Conservation (phyloP, 2,797 vertebrate genomes). For the Pipistrellus pipistrellus region DNA sequence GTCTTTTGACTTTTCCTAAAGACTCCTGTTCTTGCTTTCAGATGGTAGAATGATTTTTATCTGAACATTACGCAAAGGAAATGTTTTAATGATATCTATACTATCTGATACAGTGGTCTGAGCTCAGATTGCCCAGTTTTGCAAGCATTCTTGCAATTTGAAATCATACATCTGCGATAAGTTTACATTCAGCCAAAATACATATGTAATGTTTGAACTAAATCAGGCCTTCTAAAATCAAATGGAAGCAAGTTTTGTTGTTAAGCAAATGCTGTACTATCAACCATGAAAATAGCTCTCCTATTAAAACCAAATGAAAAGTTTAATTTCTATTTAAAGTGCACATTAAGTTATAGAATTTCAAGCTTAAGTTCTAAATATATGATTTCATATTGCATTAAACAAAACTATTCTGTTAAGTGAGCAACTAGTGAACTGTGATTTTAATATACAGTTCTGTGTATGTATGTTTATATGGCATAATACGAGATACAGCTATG, state of each 20-base stretch:
- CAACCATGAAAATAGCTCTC: conserved; percentile 66
- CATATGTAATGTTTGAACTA: conserved; percentile 67
- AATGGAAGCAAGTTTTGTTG: conserved; percentile 29
- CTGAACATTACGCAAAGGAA: conserved; percentile 63
- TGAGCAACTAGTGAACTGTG: conserved; percentile 74
- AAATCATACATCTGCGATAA: conserved; percentile 56
- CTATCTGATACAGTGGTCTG: background rate
- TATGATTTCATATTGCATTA: conserved; percentile 37
- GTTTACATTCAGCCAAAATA: conserved; percentile 64
- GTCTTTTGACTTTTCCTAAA: conserved; percentile 56
- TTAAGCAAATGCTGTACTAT: conserved; percentile 68
- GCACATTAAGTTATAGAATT: conserved; percentile 58
- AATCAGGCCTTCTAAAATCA: conserved; percentile 58
- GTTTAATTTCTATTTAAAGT: conserved; percentile 68
- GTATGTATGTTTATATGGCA: conserved; percentile 67
- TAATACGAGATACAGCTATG: conserved; percentile 68
- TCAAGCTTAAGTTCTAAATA: background rate
- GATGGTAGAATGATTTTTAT: conserved; percentile 64
- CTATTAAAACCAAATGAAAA: conserved; percentile 77
- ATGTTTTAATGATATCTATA: conserved; percentile 35
- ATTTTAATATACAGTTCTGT: conserved; percentile 48
- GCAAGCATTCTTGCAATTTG: conserved; percentile 67
- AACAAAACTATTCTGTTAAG: conserved; percentile 71
- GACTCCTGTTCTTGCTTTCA: background rate
- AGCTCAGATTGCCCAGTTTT: conserved; percentile 50